Conservation (phyloP, 2,888 invertebrate species). For the Myopa testacea region DNA sequence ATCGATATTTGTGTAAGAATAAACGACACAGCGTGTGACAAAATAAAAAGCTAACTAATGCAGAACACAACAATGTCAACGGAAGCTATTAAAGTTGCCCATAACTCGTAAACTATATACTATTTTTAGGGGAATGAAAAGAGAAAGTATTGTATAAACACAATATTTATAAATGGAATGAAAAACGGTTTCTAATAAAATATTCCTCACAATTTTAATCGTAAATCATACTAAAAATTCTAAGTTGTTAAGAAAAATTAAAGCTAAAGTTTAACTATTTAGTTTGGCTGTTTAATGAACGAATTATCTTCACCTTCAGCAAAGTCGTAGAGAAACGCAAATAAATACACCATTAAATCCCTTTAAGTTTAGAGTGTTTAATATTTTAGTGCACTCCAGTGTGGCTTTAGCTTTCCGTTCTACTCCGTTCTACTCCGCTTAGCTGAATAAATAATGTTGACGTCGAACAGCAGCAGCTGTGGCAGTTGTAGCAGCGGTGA, state of each 20-base stretch:
- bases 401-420: neutral
- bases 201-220: too few relatives aligned
- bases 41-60: neutral
- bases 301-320: too few relatives aligned
- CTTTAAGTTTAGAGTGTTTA: slow-evolving; percentile 16
- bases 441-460: slow-evolving; percentile 49
- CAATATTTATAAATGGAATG: too few relatives aligned
- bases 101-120: neutral
- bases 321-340: neutral
- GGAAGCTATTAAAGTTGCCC: neutral
- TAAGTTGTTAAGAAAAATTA: too few relatives aligned
- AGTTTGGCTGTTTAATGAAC: too few relatives aligned
- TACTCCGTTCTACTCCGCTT: neutral
- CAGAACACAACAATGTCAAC: neutral
- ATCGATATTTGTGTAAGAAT: too few relatives aligned
- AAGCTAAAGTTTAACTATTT: too few relatives aligned
- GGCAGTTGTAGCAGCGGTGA: slow-evolving; percentile 37
- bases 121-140: neutral
- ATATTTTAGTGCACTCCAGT: neutral
- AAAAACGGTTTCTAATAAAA: too few relatives aligned
- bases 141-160: neutral
- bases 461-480: slow-evolving; percentile 48
- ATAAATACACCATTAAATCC: neutral
- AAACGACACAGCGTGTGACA: too few relatives aligned
- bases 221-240: too few relatives aligned